phyloP scores from a whole-genome alignment of 1,140 invertebrate species.

The Listronotus oregonensis region DNA sequence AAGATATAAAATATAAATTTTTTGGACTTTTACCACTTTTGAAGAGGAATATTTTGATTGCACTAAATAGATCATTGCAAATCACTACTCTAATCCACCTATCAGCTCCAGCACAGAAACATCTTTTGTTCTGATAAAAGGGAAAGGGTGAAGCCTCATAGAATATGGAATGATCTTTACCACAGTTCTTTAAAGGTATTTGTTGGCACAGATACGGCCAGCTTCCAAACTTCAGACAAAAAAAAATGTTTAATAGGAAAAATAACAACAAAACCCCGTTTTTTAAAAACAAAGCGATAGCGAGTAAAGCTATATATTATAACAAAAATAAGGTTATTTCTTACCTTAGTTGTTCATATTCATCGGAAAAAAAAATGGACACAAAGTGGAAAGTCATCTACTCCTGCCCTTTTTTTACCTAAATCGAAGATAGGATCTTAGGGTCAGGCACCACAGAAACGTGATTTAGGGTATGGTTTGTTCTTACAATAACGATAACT shows the following conservation, averaged over 20 bases:
- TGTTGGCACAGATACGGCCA: conserved; percentile 98
- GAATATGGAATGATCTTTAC: conserved; percentile 99
- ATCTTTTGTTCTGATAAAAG: conserved; percentile 99
- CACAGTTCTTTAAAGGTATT: conserved; percentile 96
- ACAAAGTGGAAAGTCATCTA: conserved; percentile 97
- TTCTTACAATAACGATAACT: conserved; percentile 99
- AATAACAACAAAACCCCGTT: too few relatives aligned
- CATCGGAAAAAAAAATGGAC: conserved; percentile 98
- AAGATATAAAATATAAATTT: too few relatives aligned
- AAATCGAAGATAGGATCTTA: conserved; percentile 99
- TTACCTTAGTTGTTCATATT: conserved; percentile 93
- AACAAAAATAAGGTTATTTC: too few relatives aligned
- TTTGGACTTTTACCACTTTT: too few relatives aligned
- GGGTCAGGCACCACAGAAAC: conserved; percentile 99
- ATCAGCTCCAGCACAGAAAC: conserved; percentile 99
- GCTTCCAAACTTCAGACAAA: conserved; percentile 93
- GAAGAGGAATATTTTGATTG: too few relatives aligned
- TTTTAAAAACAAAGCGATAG: too few relatives aligned
- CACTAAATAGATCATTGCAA: too few relatives aligned
- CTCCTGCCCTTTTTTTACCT: conserved; percentile 95
- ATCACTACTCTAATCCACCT: conserved; percentile 70
- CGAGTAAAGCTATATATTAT: too few relatives aligned
- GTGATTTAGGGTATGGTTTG: conserved; percentile 99
- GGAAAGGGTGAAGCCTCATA: conserved; percentile 98
- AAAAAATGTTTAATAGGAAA: not conserved